Percentiles rank a stretch among this genome's conserved stretches.
phyloP scores from a whole-genome alignment of 2,888 invertebrate species.

The Caenorhabditis macrosperma region DNA sequence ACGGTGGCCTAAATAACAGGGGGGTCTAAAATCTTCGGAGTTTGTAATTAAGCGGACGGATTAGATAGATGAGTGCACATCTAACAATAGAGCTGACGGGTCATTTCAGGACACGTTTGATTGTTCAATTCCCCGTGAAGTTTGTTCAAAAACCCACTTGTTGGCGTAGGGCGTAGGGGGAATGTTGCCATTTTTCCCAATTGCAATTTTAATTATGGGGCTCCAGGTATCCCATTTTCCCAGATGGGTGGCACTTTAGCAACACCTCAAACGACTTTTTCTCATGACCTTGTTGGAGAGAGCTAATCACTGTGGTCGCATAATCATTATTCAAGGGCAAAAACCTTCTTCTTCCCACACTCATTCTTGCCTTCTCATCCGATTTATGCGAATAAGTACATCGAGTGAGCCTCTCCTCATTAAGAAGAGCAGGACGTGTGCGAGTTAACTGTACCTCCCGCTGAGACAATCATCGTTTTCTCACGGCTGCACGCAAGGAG shows the following conservation, averaged over 20 bases:
- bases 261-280: constrained; percentile 15
- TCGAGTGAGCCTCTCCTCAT: constrained; percentile 26
- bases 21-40: constrained; percentile 16
- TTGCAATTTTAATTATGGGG: neutral
- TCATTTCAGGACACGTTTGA: constrained; percentile 14
- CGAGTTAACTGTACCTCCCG: constrained; percentile 20
- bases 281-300: constrained; percentile 41
- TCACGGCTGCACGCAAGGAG: constrained; percentile 29
- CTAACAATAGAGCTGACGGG: constrained; percentile 25
- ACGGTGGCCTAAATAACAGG: constrained; percentile 36
- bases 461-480: constrained; percentile 49
- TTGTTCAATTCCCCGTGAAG: neutral
- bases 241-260: neutral
- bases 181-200: neutral
- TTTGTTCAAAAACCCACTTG: constrained; percentile 3
- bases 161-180: neutral
- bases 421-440: constrained; percentile 21
- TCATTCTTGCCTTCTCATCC: constrained; percentile 35
- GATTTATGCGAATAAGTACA: constrained; percentile 48
- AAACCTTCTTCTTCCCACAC: constrained; percentile 12
- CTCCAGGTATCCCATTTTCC: neutral
- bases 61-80: constrained; percentile 53
- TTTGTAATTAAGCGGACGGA: constrained; percentile 57
- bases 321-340: constrained; percentile 53
- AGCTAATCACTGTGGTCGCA: constrained; percentile 47